A percentile compares a stretch with the other conserved stretches of the same genome.
These are phyloP conservation scores for Tenthredo distinguenda DNA, from an alignment of 2,888 invertebrate genomes.

Conservation along the genomic window DNA sequence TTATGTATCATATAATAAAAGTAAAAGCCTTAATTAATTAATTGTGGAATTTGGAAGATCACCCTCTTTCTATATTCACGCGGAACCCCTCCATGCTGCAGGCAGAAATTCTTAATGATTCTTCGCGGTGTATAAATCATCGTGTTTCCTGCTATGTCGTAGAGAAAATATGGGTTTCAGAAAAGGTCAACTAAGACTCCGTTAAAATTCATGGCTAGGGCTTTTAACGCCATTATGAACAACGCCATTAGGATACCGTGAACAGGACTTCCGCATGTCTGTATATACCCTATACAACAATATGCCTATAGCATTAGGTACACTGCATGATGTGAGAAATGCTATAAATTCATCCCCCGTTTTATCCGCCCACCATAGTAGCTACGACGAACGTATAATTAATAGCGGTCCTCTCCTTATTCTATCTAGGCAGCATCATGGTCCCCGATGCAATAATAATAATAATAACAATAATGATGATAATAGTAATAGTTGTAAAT, in stretches of 20 bases:
- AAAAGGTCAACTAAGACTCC: conserved; percentile 47
- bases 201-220: conserved; percentile 53
- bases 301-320: neutral
- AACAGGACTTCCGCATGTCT: conserved; percentile 48
- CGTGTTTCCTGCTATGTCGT: conserved; percentile 24
- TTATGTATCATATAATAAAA: neutral
- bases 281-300: neutral
- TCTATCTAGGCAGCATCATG: conserved; percentile 24
- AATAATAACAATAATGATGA: neutral
- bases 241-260: conserved; percentile 44
- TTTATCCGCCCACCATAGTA: neutral
- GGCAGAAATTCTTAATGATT: conserved; percentile 41
- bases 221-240: conserved; percentile 56
- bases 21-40: conserved; percentile 3
- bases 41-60: neutral
- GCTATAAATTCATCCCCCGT: conserved; percentile 41
- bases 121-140: conserved; percentile 47
- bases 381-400: conserved; percentile 47
- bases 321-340: neutral
- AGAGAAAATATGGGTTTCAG: conserved; percentile 7
- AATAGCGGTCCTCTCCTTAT: conserved; percentile 35
- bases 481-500: neutral
- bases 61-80: neutral
- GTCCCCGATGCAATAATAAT: neutral
- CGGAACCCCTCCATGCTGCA: neutral